Evolutionary conservation across 2,113 vertebrate species (phyloP).

Genomic region (Acinonyx jubatus): DNA sequence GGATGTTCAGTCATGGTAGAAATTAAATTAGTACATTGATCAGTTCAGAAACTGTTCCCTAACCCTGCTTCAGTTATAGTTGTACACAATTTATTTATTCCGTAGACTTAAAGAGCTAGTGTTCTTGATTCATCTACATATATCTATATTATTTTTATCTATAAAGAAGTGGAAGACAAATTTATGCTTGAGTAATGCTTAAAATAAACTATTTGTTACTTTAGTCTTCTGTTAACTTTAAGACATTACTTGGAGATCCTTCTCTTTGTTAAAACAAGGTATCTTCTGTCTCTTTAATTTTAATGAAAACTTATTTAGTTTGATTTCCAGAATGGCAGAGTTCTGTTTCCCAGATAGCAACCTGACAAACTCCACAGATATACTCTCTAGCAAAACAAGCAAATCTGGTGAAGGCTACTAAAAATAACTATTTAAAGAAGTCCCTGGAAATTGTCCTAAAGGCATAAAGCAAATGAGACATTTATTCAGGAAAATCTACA

Average conservation of each 20-base stretch:
- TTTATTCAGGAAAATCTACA: not conserved
- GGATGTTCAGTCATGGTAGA: conserved; percentile 53
- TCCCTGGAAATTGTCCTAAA: not conserved
- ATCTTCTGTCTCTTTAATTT: not conserved
- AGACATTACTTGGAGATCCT: not conserved
- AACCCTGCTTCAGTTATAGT: not conserved
- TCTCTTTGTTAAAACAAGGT: not conserved
- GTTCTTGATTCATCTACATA: not conserved
- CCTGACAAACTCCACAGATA: not conserved
- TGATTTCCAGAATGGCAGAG: not conserved
- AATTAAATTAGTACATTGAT: conserved; percentile 70
- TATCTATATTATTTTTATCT: not conserved
- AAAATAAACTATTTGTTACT: not conserved
- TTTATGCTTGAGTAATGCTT: not conserved
- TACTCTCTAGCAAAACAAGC: not conserved
- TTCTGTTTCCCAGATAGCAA: not conserved
- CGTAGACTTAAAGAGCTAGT: not conserved
- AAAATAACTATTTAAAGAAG: not conserved
- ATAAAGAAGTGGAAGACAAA: not conserved
- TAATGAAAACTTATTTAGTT: not conserved
- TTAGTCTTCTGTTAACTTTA: not conserved
- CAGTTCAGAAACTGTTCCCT: conserved; percentile 41
- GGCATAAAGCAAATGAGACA: not conserved
- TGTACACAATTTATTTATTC: not conserved
- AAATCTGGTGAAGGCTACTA: not conserved